Base-by-base conservation (phyloP, 2,113 vertebrate genomes). In the Tor tambroides region DNA sequence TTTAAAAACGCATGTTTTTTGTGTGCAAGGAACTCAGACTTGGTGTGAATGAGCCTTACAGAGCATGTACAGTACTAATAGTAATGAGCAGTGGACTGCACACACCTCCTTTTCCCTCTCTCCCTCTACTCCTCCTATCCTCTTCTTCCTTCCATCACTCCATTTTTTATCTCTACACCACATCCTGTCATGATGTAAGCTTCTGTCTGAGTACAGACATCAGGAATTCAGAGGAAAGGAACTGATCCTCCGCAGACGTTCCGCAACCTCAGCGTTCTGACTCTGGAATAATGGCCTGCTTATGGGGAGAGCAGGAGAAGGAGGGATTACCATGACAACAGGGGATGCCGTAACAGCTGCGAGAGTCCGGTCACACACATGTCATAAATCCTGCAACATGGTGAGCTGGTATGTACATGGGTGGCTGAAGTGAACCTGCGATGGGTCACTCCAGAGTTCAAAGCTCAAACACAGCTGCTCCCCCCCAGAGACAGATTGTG, bases 391-490 rank as follows among this genome's bases (percentile, higher is more conserved):
- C 80, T 41, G 23, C 12, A 79, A 69, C 46, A 72, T 61, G 49
- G 12, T 6, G 49, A 41, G 43, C n/a, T 83, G 80, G 61, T 83
- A 49, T 71, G 41, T 23, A 32, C 30, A 82, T 32, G 41, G 56
- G 32, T n/a, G 54, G 63, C 65, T 74, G 51, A 72, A 86, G 26
- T 49, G 5, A 69, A 69, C 43, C 80, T 80, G 19, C 4, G 32
- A 61, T 32, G 65, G 77, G 23, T 54, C 63, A n/a, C n/a, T 59
- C 85, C 32, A 51, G 65, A 74, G 51, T 71, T 61, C 23, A 82
- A 82, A 87, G 41, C 41, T 63, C 10, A 75, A 82, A 82, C 41
- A 80, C 85, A 87, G 79, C 79, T 87, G 79, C 74, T 87, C 38
- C 38, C 28, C 79, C 35, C 35, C 19, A 49, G 26, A 65, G 79